A percentile compares a stretch with the other conserved stretches of the same genome.
Conservation (phyloP, 2,113 vertebrate genomes). For the Crotalus viridis region DNA sequence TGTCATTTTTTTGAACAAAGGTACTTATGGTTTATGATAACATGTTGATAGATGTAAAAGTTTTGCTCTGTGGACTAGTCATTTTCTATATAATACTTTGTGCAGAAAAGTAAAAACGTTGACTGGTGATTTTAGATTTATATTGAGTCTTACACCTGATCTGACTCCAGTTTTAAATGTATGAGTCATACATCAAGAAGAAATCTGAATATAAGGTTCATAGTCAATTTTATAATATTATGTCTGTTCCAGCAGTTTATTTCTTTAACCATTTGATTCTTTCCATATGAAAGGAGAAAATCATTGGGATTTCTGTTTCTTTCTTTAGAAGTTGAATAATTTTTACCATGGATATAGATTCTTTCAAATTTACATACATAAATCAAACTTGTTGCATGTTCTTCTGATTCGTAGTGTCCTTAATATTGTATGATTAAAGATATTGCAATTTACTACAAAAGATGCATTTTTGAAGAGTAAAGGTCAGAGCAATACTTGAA, state of each 20-base stretch:
- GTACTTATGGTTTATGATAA: slow-evolving; percentile 40
- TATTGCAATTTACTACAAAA: slow-evolving; percentile 66
- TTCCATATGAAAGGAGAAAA: slow-evolving; percentile 71
- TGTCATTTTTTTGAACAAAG: slow-evolving; percentile 42
- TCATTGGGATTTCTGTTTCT: slow-evolving; percentile 52
- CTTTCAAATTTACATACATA: slow-evolving; percentile 63
- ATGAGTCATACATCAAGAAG: slow-evolving; percentile 61
- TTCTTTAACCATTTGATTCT: slow-evolving; percentile 65
- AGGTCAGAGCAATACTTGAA: slow-evolving; percentile 57
- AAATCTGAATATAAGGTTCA: slow-evolving; percentile 70
- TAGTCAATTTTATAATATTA: slow-evolving; percentile 54
- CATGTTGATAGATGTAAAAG: slow-evolving; percentile 37
- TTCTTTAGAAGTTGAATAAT: slow-evolving; percentile 52
- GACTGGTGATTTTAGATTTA: slow-evolving; percentile 57
- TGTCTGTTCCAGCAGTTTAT: slow-evolving; percentile 60
- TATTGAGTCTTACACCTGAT: slow-evolving; percentile 59
- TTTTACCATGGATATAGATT: slow-evolving; percentile 46
- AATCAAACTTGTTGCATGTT: slow-evolving; percentile 53
- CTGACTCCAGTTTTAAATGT: slow-evolving; percentile 51
- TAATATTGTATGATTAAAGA: slow-evolving; percentile 66
- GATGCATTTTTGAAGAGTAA: slow-evolving; percentile 57
- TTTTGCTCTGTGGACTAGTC: slow-evolving; percentile 27
- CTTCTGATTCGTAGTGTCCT: slow-evolving; percentile 60
- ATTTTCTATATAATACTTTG: slow-evolving; percentile 10
- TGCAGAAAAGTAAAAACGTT: slow-evolving; percentile 9